A percentile compares a stretch with the other conserved stretches of the same genome.
Evolutionary conservation across 2,113 vertebrate species (phyloP).

Genomic region (Candoia aspera): DNA sequence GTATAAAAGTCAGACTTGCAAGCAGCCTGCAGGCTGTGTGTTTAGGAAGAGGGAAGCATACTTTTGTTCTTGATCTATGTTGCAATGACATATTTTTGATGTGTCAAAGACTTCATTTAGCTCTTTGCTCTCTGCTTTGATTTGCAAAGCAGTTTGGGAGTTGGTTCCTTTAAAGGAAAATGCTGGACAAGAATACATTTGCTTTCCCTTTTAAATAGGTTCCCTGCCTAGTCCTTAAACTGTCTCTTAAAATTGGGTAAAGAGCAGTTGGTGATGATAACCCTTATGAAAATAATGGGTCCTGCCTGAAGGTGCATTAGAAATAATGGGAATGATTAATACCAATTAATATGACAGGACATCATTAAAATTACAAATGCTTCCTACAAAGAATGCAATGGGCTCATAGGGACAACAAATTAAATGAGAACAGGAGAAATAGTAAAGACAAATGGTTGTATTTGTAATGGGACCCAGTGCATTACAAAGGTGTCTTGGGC

Average conservation of each 20-base stretch:
- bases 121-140: too few species aligned
- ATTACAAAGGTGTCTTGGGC: too few species aligned
- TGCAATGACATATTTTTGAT: neutral
- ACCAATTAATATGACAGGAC: neutral
- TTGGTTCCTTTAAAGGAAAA: neutral
- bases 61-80: too few species aligned
- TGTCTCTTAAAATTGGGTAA: neutral
- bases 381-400: too few species aligned
- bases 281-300: neutral
- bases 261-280: neutral
- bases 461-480: too few species aligned
- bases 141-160: neutral
- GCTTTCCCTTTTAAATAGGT: neutral
- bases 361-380: neutral
- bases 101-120: neutral
- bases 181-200: neutral
- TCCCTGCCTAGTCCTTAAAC: neutral
- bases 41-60: too few species aligned
- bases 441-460: neutral
- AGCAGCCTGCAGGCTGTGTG: neutral
- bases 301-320: too few species aligned
- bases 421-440: neutral
- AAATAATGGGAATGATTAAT: neutral
- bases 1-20: neutral
- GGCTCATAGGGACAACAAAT: too few species aligned